Conservation (phyloP, 2,113 vertebrate genomes). For the Vulpes ferrilata region DNA sequence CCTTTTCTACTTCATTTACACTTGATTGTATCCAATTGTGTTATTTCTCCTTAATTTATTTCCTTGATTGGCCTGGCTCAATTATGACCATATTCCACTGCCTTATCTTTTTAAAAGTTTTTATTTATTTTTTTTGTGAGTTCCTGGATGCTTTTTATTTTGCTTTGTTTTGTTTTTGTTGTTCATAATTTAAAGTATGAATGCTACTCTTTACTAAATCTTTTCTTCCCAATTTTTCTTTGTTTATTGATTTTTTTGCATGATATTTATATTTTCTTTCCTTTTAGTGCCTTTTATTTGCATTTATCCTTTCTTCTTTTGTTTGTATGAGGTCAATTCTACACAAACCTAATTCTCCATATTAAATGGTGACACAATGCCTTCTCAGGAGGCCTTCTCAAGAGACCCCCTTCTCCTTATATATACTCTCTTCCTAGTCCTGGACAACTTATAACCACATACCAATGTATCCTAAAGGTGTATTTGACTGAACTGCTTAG, state of each 20-base stretch:
- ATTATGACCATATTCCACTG: background rate
- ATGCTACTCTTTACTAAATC: background rate
- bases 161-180: background rate
- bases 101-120: background rate
- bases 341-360: background rate
- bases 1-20: conserved; percentile 43
- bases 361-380: background rate
- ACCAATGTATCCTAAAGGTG: background rate
- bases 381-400: background rate
- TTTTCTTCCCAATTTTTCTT: background rate
- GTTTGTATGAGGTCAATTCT: background rate
- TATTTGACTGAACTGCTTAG: background rate
- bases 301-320: background rate
- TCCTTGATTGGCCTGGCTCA: background rate
- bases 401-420: accelerated
- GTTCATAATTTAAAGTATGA: background rate
- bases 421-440: background rate
- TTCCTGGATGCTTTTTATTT: background rate
- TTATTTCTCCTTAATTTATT: conserved; percentile 57
- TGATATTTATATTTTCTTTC: background rate
- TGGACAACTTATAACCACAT: background rate
- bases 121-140: background rate
- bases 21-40: background rate
- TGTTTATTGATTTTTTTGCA: background rate
- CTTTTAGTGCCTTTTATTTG: background rate